Percentiles rank a stretch among this genome's conserved stretches.
Evolutionary conservation across 2,113 vertebrate species (phyloP).

Genomic region (Pycnonotus jocosus): DNA sequence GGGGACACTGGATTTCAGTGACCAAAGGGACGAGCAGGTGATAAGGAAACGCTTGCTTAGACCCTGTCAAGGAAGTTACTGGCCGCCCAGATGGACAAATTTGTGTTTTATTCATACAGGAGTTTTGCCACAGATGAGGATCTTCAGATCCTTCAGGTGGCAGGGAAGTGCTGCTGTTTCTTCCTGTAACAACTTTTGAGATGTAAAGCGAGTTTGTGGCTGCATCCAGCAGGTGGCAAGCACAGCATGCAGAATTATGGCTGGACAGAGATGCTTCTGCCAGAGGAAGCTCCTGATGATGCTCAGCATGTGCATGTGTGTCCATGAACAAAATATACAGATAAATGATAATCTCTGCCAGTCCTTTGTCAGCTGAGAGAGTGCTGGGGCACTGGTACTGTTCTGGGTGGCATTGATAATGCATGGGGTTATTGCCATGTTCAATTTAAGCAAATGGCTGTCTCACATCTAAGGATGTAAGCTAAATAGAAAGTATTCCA

Average conservation of each 20-base stretch:
- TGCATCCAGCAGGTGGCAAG: conserved; percentile 52
- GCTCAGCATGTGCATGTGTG: not conserved
- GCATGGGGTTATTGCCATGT: not conserved
- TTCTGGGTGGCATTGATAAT: not conserved
- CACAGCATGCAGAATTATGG: not conserved
- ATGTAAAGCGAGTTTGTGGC: not conserved
- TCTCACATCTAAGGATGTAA: not conserved
- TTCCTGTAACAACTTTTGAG: not conserved
- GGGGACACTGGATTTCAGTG: not conserved
- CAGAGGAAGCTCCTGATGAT: not conserved
- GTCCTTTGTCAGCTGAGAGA: not conserved
- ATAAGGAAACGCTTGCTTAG: not conserved
- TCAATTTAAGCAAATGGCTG: not conserved
- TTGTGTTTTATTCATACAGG: not conserved
- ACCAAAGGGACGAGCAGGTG: not conserved
- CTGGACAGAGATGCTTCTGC: not conserved
- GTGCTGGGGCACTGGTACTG: not conserved
- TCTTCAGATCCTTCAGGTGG: not conserved
- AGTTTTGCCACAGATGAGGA: not conserved
- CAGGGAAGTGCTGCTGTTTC: not conserved
- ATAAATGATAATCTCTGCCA: not conserved
- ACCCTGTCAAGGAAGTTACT: not conserved
- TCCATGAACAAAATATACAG: not conserved
- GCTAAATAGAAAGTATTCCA: not conserved
- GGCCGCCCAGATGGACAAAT: not conserved